Base-by-base conservation (phyloP, 2,113 vertebrate genomes). In the Peucedramus taeniatus region DNA sequence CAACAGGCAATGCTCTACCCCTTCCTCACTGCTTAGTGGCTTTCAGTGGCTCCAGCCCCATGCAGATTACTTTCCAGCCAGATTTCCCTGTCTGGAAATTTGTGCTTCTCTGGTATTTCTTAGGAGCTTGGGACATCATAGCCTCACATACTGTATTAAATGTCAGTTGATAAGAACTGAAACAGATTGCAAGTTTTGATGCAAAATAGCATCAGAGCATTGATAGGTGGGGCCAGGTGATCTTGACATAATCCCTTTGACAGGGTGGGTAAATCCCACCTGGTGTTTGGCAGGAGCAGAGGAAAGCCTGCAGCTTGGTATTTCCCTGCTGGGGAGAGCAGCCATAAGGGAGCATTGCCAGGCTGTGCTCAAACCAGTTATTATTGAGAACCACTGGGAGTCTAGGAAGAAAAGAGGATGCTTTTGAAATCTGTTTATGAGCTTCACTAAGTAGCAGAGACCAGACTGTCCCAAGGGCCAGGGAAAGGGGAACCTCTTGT, bases 391-490 rank as follows among this genome's bases (percentile, higher is more conserved):
- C 78, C 59, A 26, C 35, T 74, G 87, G 84, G 93, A 85, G n/a
- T 51, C 24, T 37, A 13, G 63, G 68, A 92, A 59, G 63, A 69
- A 71, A 83, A 57, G 22, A 77, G 39, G 68, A 80, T 86, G 54
- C 79, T 93, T 96, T 96, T 90, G 88, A 88, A 90, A 54, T 90
- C 74, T 95, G 64, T 94, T 93, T 63, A 69, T 68, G 79, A 88
- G 82, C 79, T 90, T 90, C 78, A 86, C 1, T 66, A 59, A 90
- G 85, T 71, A 88, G 44, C 71, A 77, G 75, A 90, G 75, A 88
- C 75, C 79, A 95, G 75, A 28, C 56, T 71, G 47, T 96, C 93
- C 79, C 3, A 0, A 83, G 91, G 87, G 79, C 75, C 49, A 54
- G 80, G 20, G 54, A 77, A 68, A 56, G 27, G 68, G 79, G 76